Evolutionary conservation across 2,888 invertebrate species (phyloP).

Genomic region (Sialis fuliginosa): DNA sequence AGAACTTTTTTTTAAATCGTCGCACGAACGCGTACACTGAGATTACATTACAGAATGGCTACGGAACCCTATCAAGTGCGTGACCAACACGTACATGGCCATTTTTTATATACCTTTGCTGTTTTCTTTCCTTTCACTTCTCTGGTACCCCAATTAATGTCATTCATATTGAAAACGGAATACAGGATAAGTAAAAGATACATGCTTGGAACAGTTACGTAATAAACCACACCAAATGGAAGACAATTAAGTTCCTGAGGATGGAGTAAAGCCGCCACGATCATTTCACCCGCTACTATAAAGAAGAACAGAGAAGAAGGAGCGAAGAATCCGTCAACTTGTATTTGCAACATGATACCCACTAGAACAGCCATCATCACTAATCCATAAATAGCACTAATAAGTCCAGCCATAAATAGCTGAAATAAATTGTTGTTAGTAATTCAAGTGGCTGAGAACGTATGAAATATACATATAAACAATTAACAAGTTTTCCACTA

Average conservation of each 20-base stretch:
- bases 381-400: conserved; percentile 63
- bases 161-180: conserved; percentile 82
- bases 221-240: conserved; percentile 62
- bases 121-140: conserved; percentile 32
- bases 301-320: conserved; percentile 66
- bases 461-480: not conserved
- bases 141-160: conserved; percentile 88
- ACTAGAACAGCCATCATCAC: conserved; percentile 78
- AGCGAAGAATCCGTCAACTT: conserved; percentile 59
- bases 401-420: conserved; percentile 52
- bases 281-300: conserved; percentile 48
- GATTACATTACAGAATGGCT: no score
- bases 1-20: no score
- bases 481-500: conserved; percentile 3
- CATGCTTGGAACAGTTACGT: conserved; percentile 86
- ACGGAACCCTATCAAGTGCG: no score
- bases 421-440: conserved; percentile 20
- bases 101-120: no score
- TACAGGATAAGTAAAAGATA: conserved; percentile 85
- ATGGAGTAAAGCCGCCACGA: conserved; percentile 50
- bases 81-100: no score
- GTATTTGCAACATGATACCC: conserved; percentile 60
- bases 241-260: conserved; percentile 60
- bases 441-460: not conserved
- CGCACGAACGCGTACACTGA: no score